Base-by-base conservation (phyloP, 2,797 vertebrate species). In the Callimico goeldii region DNA sequence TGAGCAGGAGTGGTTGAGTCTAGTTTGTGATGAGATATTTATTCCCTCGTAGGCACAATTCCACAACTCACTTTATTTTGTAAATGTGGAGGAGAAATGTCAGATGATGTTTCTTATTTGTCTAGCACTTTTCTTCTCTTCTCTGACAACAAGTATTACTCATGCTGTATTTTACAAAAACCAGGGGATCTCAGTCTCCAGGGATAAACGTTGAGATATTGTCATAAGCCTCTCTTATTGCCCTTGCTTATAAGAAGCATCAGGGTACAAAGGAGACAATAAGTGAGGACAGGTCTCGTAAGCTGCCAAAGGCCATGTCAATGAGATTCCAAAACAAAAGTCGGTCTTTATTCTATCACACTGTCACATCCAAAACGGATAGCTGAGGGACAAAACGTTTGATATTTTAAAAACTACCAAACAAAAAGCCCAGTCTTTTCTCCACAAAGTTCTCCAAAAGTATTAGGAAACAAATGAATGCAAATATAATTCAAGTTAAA, bases 401-500 rank as follows among this genome's bases (percentile, higher is more conserved):
- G 87, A 84, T 94, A 95, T 96, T 96, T 96, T 83, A 91, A 89
- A 97, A 96, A 81, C 43, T 72, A 46, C 52, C 39, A 41, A 89
- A 96, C 86, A 95, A 96, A 91, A 97, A 94, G 39, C 57, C 70
- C 72, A 50, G 72, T 94, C 50, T 96, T 96, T 89, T 91, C 89
- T 73, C 52, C 20, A 58, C 79, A 70, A 80, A 55, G 70, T 91
- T 96, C 73, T 84, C 64, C 13, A 46, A 72, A 89, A 96, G 52
- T 87, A 61, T 89, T 75, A 85, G 84, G 87, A 96, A 95, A 89
- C 88, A 97, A 94, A 95, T 91, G 57, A 94, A 96, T 94, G 95
- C 91, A 96, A 97, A 96, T 95, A 87, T 75, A 81, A 95, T 96
- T 91, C 93, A 93, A 94, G 89, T 84, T 67, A 64, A 93, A 87